Percentiles rank a stretch among this genome's conserved stretches.
Conservation (phyloP, 2,888 invertebrate genomes). For the Heliconius sara region DNA sequence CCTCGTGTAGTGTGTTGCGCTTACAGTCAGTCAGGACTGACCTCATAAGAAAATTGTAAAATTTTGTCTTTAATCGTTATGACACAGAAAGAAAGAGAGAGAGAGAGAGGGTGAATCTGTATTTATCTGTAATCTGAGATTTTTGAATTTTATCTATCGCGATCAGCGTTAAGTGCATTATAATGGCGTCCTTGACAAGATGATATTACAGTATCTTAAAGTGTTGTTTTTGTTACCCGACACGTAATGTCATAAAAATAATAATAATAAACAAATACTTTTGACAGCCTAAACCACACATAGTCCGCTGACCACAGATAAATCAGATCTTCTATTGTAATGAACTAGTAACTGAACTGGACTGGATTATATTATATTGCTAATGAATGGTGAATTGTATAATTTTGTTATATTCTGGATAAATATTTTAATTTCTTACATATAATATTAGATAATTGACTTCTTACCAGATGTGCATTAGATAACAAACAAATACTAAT, state of each 20-base stretch:
- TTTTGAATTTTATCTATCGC: too few relatives aligned
- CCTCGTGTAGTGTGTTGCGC: too few relatives aligned
- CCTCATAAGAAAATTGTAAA: too few relatives aligned
- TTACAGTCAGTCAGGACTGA: too few relatives aligned
- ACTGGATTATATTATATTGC: too few relatives aligned
- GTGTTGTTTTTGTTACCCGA: conserved; percentile 5
- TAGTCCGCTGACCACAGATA: neutral
- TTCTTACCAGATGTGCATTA: neutral
- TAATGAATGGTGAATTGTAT: too few relatives aligned
- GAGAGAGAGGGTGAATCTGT: too few relatives aligned
- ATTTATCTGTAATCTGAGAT: too few relatives aligned
- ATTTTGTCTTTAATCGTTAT: neutral
- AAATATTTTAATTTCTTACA: too few relatives aligned
- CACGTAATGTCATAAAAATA: conserved; percentile 6
- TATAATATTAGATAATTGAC: too few relatives aligned
- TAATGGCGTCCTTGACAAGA: neutral
- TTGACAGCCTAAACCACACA: conserved; percentile 6
- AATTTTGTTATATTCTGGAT: too few relatives aligned
- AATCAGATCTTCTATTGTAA: neutral
- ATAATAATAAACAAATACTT: neutral
- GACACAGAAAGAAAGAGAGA: neutral
- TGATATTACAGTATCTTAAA: neutral
- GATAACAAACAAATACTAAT: too few relatives aligned
- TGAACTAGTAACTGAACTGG: neutral
- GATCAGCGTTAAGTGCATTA: neutral